Evolutionary conservation across 2,888 invertebrate species (phyloP).

Genomic region (Alloplasta piceator): DNA sequence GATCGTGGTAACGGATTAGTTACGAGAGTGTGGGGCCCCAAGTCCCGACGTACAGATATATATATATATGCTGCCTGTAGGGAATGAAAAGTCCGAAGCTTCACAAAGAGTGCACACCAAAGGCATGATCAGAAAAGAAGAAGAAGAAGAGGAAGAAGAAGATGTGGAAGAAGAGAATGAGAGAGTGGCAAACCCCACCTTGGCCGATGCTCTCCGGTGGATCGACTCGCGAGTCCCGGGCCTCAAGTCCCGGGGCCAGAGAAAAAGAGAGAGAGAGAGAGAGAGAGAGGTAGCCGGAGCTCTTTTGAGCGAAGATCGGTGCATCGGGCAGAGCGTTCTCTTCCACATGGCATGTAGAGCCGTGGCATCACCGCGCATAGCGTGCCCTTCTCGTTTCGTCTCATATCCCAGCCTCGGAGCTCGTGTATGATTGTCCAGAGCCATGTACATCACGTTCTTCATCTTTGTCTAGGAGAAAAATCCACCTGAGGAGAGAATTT

Average conservation of each 20-base stretch:
- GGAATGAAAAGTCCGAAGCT: slow-evolving; percentile 35
- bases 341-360: not conserved
- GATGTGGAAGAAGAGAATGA: slow-evolving; percentile 25
- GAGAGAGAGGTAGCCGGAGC: not conserved
- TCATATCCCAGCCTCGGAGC: slow-evolving; percentile 27
- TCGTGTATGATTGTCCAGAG: not conserved
- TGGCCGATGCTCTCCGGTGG: slow-evolving; percentile 46
- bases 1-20: slow-evolving; percentile 81
- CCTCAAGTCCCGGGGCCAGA: slow-evolving; percentile 39
- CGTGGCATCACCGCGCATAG: not conserved
- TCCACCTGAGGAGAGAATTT: too few relatives aligned
- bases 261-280: not conserved
- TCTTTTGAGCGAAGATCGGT: slow-evolving; percentile 1
- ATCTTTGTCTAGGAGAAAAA: slow-evolving; percentile 11
- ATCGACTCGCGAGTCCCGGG: slow-evolving; percentile 34
- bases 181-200: slow-evolving; percentile 55
- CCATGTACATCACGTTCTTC: slow-evolving; percentile 27
- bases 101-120: slow-evolving; percentile 17
- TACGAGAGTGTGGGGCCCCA: slow-evolving; percentile 74
- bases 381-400: slow-evolving; percentile 18
- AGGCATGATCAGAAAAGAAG: slow-evolving; percentile 38
- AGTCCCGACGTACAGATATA: slow-evolving; percentile 71
- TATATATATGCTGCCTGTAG: slow-evolving; percentile 54
- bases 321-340: not conserved
- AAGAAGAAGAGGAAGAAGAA: slow-evolving; percentile 17